Conservation (phyloP, 1,140 invertebrate genomes). For the Triops cancriformis region DNA sequence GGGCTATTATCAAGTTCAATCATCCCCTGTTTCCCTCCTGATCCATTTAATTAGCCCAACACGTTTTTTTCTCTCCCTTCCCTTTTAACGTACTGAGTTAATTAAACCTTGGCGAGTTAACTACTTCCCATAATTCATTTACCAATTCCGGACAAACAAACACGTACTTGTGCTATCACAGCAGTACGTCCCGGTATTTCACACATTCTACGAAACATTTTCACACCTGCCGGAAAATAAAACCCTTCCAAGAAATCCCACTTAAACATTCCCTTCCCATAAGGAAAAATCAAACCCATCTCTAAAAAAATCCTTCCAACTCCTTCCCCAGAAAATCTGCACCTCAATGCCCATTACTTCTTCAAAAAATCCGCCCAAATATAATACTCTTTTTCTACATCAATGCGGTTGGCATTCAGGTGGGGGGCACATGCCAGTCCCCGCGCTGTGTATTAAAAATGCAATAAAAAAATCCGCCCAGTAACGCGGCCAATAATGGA, state of each 20-base stretch:
- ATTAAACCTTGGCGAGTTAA: not conserved
- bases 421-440: no score
- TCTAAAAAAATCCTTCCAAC: not conserved
- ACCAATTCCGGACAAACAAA: not conserved
- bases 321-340: no score
- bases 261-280: not conserved
- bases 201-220: not conserved
- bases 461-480: no score
- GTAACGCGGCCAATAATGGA: not conserved
- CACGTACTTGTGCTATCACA: not conserved
- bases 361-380: no score
- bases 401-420: no score
- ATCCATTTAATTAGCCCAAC: not conserved
- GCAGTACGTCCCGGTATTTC: not conserved
- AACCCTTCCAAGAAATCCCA: not conserved
- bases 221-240: slow-evolving; percentile 4
- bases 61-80: not conserved
- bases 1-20: not conserved
- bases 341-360: no score
- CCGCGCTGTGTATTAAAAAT: no score
- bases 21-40: not conserved
- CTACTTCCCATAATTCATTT: not conserved
- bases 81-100: not conserved
- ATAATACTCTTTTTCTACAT: no score
- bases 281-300: not conserved